Percentiles rank a stretch among this genome's conserved stretches.
Evolutionary conservation across 2,888 invertebrate species (phyloP).

Genomic region (Amitus sp.): DNA sequence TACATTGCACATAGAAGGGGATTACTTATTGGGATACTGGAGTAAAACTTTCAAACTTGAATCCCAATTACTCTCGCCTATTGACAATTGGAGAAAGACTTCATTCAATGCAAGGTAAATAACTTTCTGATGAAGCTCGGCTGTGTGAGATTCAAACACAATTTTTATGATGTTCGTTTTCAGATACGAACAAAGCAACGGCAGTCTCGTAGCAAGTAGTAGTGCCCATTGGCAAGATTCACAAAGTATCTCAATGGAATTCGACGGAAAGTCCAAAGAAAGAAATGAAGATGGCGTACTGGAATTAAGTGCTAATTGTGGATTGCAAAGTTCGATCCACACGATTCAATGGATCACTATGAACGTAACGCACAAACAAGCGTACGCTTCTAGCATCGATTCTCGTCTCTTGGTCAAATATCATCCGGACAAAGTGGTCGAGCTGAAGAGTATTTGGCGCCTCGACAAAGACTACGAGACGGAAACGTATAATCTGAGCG

Average conservation of each 20-base stretch:
- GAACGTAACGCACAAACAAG: slow-evolving; percentile 69
- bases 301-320: slow-evolving; percentile 66
- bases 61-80: slow-evolving; percentile 69
- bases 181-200: slow-evolving; percentile 68
- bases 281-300: slow-evolving; percentile 62
- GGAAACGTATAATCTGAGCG: slow-evolving; percentile 72
- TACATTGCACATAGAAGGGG: too few relatives aligned
- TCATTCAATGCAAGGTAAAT: slow-evolving; percentile 68
- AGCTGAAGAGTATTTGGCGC: slow-evolving; percentile 78
- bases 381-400: slow-evolving; percentile 65
- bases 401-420: slow-evolving; percentile 69
- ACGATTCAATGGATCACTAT: slow-evolving; percentile 70
- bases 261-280: slow-evolving; percentile 68
- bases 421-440: slow-evolving; percentile 74
- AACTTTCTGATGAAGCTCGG: slow-evolving; percentile 1
- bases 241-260: slow-evolving; percentile 70
- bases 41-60: slow-evolving; percentile 66
- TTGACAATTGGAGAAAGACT: slow-evolving; percentile 70
- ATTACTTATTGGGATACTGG: slow-evolving; percentile 66
- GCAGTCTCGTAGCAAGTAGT: slow-evolving; percentile 68
- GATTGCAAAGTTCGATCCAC: slow-evolving; percentile 70
- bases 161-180: slow-evolving; percentile 15
- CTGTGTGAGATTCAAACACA: too few relatives aligned
- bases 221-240: slow-evolving; percentile 72
- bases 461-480: slow-evolving; percentile 68